A percentile compares a stretch with the other conserved stretches of the same genome.
These are phyloP conservation scores for Tretioscincus oriximinensis DNA, from an alignment of 2,113 vertebrate species.

Conservation along the genomic window DNA sequence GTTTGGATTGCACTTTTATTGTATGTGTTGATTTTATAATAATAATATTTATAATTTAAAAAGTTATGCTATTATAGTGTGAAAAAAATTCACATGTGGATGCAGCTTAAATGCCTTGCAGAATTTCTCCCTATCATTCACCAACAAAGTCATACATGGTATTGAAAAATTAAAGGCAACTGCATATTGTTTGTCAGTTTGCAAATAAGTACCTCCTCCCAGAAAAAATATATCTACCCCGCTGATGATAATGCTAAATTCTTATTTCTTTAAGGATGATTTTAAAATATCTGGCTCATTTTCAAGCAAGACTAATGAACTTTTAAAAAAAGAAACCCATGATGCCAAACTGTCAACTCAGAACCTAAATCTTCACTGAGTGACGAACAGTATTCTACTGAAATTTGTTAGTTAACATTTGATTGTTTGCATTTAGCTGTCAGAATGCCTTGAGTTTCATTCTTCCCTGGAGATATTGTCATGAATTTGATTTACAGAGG, in stretches of 20 bases:
- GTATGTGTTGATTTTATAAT: too few relatives aligned
- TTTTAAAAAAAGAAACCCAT: slow-evolving; percentile 42
- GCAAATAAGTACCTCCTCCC: neutral
- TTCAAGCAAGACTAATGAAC: slow-evolving; percentile 44
- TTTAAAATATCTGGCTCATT: neutral
- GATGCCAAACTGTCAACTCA: slow-evolving; percentile 36
- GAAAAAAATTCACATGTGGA: too few relatives aligned
- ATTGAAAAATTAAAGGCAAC: neutral
- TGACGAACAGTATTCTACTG: slow-evolving; percentile 46
- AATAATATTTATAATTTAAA: too few relatives aligned
- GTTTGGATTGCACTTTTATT: too few relatives aligned
- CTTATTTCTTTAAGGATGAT: neutral
- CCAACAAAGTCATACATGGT: neutral
- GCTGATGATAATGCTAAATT: too few relatives aligned
- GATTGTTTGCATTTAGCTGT: slow-evolving; percentile 53
- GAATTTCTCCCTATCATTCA: neutral
- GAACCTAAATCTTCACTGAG: slow-evolving; percentile 54
- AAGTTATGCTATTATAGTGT: too few relatives aligned
- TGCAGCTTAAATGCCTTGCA: neutral
- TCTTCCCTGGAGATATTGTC: slow-evolving; percentile 32
- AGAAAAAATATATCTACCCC: neutral
- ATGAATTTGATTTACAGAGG: slow-evolving; percentile 47
- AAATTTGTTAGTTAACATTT: slow-evolving; percentile 54
- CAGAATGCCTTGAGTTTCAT: slow-evolving; percentile 50
- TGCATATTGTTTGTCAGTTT: neutral